phyloP scores from a whole-genome alignment of 1,140 invertebrate genomes.

The Phocides pigmalion region DNA sequence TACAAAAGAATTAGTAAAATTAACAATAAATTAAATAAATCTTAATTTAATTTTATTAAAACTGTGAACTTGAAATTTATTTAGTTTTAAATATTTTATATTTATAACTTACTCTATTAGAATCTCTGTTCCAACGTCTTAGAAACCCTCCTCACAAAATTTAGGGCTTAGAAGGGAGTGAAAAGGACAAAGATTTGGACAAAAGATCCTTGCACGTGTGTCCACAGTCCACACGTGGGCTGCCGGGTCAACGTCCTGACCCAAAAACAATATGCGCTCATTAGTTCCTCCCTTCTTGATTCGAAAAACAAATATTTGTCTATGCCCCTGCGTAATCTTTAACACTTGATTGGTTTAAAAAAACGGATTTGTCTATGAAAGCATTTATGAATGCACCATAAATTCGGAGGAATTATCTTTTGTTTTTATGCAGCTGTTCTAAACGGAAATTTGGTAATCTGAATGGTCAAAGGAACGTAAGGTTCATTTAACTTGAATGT shows the following conservation, averaged over 20 bases:
- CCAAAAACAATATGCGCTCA: conserved; percentile 60
- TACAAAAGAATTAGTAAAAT: too few relatives aligned
- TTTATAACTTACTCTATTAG: conserved; percentile 38
- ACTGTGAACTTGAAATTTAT: too few relatives aligned
- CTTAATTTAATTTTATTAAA: too few relatives aligned
- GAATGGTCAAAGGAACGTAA: conserved; percentile 8
- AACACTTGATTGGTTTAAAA: conserved; percentile 33
- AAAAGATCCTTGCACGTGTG: conserved; percentile 65
- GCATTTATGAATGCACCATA: conserved; percentile 40
- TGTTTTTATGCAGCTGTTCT: conserved; percentile 55
- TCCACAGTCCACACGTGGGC: conserved; percentile 59
- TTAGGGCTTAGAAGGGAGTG: conserved; percentile 61
- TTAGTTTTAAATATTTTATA: not conserved
- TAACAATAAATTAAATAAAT: too few relatives aligned
- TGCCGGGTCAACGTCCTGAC: conserved; percentile 52
- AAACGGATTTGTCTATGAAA: conserved; percentile 33
- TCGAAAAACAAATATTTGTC: conserved; percentile 45
- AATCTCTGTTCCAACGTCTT: conserved; percentile 38
- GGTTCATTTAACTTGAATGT: conserved; percentile 28
- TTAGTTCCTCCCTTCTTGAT: conserved; percentile 48
- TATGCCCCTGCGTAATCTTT: conserved; percentile 32
- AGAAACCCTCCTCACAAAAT: conserved; percentile 65
- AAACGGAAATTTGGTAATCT: conserved; percentile 36
- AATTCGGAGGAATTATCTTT: conserved; percentile 48
- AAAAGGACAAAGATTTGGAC: conserved; percentile 63